These are phyloP conservation scores for Archips crataeganus DNA, from an alignment of 2,888 invertebrate species.

Conservation along the genomic window DNA sequence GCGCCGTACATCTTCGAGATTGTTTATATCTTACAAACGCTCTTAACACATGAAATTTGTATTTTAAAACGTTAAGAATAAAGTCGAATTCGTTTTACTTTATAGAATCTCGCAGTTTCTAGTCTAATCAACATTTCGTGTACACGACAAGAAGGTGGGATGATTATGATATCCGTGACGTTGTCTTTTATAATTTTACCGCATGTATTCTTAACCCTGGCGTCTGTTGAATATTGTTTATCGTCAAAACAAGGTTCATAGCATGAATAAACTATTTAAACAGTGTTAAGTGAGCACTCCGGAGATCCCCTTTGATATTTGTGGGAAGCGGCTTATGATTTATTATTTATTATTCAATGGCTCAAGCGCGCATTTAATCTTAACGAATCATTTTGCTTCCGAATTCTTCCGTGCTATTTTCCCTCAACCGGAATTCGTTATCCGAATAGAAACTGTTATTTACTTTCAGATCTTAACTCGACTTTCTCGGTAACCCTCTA, in stretches of 20 bases:
- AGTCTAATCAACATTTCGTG: conserved; percentile 35
- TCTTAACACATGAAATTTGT: conserved; percentile 12
- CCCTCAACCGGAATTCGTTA: neutral
- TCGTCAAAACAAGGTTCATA: conserved; percentile 40
- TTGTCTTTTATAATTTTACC: conserved; percentile 34
- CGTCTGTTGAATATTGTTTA: conserved; percentile 32
- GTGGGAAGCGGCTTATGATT: conserved; percentile 66
- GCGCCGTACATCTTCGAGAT: conserved; percentile 43
- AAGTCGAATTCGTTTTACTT: neutral
- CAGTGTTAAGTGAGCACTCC: conserved; percentile 69
- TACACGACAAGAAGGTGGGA: conserved; percentile 34
- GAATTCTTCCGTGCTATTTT: neutral
- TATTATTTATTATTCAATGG: conserved; percentile 76
- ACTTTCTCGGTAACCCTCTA: neutral
- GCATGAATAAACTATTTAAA: conserved; percentile 57
- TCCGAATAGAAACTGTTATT: neutral
- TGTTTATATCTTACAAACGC: conserved; percentile 35
- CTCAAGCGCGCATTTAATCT: conserved; percentile 56
- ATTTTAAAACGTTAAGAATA: conserved; percentile 20
- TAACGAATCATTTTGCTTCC: conserved; percentile 19
- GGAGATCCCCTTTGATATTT: conserved; percentile 74
- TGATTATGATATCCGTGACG: conserved; percentile 36
- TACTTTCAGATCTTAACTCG: neutral
- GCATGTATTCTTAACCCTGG: conserved; percentile 27
- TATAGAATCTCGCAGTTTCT: conserved; percentile 9